Evolutionary conservation across 2,888 invertebrate genomes (phyloP).

Genomic region (Pandemis cinnamomeana): DNA sequence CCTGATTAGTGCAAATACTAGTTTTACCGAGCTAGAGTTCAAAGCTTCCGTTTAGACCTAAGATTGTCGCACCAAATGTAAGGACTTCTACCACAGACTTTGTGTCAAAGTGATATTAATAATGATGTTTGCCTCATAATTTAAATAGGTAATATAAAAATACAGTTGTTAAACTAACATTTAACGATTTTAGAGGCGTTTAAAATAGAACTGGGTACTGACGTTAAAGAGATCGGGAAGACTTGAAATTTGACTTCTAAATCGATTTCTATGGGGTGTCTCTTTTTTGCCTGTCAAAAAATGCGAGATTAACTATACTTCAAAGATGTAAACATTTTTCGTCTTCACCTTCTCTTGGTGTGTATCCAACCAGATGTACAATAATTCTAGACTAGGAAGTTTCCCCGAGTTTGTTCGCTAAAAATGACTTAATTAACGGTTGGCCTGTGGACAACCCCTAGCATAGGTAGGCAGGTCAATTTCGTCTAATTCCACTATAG

Average conservation of each 20-base stretch:
- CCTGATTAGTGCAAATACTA: slow-evolving; percentile 36
- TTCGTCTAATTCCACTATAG: slow-evolving; percentile 57
- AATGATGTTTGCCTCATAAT: slow-evolving; percentile 32
- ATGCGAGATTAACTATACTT: slow-evolving; percentile 11
- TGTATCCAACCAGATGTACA: slow-evolving; percentile 15
- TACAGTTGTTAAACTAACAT: slow-evolving; percentile 29
- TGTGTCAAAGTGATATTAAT: slow-evolving; percentile 38
- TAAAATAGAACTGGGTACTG: slow-evolving; percentile 9
- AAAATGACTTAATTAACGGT: slow-evolving; percentile 21
- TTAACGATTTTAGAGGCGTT: slow-evolving; percentile 25
- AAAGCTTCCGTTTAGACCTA: slow-evolving; percentile 17
- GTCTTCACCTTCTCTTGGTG: slow-evolving; percentile 27
- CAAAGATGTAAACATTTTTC: slow-evolving; percentile 24
- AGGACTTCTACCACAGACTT: slow-evolving; percentile 38
- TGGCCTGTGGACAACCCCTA: slow-evolving; percentile 44
- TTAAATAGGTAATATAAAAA: slow-evolving; percentile 18
- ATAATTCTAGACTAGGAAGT: slow-evolving; percentile 30
- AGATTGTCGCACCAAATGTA: slow-evolving; percentile 32
- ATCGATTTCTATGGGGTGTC: slow-evolving; percentile 12
- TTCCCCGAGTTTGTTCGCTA: slow-evolving; percentile 5
- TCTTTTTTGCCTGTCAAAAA: slow-evolving; percentile 28
- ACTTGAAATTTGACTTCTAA: slow-evolving; percentile 21
- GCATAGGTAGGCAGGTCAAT: slow-evolving; percentile 59
- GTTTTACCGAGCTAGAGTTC: slow-evolving; percentile 11
- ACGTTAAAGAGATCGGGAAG: slow-evolving; percentile 29